Evolutionary conservation across 2,113 vertebrate genomes (phyloP), one percentile per base, ranked within the genome.

Genomic region (Pleuronectes platessa): DNA sequence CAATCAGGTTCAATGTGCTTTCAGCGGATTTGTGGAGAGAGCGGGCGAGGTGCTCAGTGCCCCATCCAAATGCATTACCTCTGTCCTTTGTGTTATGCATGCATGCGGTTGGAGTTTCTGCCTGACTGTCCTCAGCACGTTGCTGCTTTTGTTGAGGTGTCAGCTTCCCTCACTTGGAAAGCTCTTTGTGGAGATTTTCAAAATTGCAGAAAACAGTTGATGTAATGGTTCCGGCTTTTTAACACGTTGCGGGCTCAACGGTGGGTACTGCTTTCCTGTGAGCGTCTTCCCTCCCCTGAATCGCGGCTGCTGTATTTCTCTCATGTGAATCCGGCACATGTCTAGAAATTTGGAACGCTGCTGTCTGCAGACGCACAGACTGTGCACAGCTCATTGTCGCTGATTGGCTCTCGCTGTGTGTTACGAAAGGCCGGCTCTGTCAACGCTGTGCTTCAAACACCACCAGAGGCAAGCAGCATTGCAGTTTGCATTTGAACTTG

Each of bases 1-100:
- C 79, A 86, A 88, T 87, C 86, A 87, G 47, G 68, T 74, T 40
- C 63, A 74, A 81, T 82, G 45, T 68, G 64, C 56, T 55, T 54
- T 67, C 58, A 49, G 69, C 35, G 20, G 27, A 53, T 81, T 70
- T 55, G 71, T 65, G 68, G 47, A 69, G 47, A 69, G 67, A 68
- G 74, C 60, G 55, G 63, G 73, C 68, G 70, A 23, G 67, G 40
- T 35, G 26, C 74, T 47, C 61, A 65, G 49, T 35, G 69, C 75
- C 71, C 79, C 66, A 67, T 89, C 79, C 59, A 74, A 68, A 87
- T 58, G 53, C 64, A 89, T 84, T 83, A 77, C 68, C 58, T 61
- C 72, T 67, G 56, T 66, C 73, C 70, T 35, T 78, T 85, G 54
- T 78, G 67, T 37, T 61, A 35, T 49, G 60, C 9, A 8, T 51